Evolutionary conservation across 2,113 vertebrate species (phyloP).

Genomic region (Astur gentilis): DNA sequence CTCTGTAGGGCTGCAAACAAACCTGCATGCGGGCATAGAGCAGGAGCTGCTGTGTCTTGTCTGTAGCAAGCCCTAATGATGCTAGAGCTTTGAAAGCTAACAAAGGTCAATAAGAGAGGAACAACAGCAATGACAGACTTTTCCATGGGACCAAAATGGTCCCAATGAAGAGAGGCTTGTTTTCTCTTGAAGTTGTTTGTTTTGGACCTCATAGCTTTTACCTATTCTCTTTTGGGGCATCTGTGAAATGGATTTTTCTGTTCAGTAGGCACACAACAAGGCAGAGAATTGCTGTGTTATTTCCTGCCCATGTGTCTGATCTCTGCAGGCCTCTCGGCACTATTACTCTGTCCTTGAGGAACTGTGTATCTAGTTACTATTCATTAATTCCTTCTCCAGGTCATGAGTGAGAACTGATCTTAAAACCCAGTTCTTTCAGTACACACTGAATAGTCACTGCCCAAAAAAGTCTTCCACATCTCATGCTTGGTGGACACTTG

Average conservation of each 20-base stretch:
- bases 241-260: neutral
- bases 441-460: neutral
- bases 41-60: neutral
- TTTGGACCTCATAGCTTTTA: neutral
- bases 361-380: neutral
- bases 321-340: neutral
- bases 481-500: neutral
- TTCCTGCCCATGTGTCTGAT: neutral
- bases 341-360: neutral
- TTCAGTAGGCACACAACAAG: neutral
- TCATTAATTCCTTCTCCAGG: neutral
- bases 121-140: neutral
- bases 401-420: neutral
- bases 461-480: neutral
- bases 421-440: neutral
- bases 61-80: neutral
- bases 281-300: neutral
- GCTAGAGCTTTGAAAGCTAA: neutral
- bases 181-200: neutral
- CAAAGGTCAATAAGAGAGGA: neutral
- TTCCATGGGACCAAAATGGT: neutral
- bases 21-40: neutral
- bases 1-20: neutral
- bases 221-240: neutral
- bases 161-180: neutral